Evolutionary conservation across 2,797 vertebrate genomes (phyloP).

Genomic region (Pagetopsis macropterus): DNA sequence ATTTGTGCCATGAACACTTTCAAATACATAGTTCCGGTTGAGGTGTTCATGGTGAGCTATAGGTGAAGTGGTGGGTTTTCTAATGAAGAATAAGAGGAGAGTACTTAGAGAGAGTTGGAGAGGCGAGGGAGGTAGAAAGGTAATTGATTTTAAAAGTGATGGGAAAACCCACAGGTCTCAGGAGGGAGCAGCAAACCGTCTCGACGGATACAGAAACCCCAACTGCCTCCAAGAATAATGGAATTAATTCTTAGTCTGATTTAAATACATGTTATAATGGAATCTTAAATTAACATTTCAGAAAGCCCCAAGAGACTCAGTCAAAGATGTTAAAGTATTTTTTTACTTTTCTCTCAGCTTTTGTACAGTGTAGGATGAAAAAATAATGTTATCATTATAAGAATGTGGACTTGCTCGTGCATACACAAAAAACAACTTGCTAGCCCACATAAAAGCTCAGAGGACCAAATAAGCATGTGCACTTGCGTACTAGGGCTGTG

Average conservation of each 20-base stretch:
- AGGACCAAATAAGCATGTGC: slow-evolving; percentile 57
- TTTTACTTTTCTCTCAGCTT: slow-evolving; percentile 39
- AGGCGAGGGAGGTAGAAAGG: slow-evolving; percentile 77
- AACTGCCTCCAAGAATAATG: slow-evolving; percentile 76
- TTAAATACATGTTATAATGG: slow-evolving; percentile 79
- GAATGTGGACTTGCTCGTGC: slow-evolving; percentile 41
- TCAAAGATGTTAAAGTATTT: slow-evolving; percentile 66
- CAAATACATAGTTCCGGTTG: slow-evolving; percentile 62
- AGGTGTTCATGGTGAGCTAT: slow-evolving; percentile 66
- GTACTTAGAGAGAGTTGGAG: slow-evolving; percentile 77
- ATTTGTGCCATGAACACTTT: slow-evolving; percentile 56
- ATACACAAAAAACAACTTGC: slow-evolving; percentile 54
- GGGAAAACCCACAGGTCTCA: slow-evolving; percentile 82
- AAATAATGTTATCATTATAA: slow-evolving; percentile 42
- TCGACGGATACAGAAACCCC: slow-evolving; percentile 74
- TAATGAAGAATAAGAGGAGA: slow-evolving; percentile 82
- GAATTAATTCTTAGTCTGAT: slow-evolving; percentile 77
- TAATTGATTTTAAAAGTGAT: slow-evolving; percentile 87
- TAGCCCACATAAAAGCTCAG: slow-evolving; percentile 54
- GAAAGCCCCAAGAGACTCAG: slow-evolving; percentile 67
- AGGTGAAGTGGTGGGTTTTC: slow-evolving; percentile 78
- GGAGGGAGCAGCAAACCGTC: slow-evolving; percentile 75
- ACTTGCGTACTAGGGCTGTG: slow-evolving; percentile 17
- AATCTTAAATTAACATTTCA: slow-evolving; percentile 76
- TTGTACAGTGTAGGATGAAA: slow-evolving; percentile 36